These are phyloP conservation scores for Arenicola marina DNA, from an alignment of 2,888 invertebrate genomes.

Conservation along the genomic window DNA sequence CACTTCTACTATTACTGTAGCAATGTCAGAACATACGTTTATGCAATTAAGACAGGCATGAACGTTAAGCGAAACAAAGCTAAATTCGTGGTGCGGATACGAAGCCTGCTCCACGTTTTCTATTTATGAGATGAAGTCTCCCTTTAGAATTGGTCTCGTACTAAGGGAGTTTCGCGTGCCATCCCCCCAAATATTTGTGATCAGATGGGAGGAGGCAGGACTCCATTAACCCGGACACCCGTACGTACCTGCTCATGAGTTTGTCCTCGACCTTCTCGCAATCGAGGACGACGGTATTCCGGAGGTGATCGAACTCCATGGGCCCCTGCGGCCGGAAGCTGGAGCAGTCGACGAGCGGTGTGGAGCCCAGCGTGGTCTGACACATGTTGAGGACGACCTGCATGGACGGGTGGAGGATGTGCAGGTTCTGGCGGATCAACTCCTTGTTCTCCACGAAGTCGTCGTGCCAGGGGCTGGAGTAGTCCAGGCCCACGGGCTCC, in stretches of 20 bases:
- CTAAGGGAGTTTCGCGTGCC: too few species aligned
- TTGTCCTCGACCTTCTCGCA: slow-evolving; percentile 59
- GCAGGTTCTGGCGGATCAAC: slow-evolving; percentile 49
- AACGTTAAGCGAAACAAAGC: too few species aligned
- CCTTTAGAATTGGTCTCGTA: too few species aligned
- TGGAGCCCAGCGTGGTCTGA: slow-evolving; percentile 52
- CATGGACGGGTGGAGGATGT: slow-evolving; percentile 59
- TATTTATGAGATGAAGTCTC: too few species aligned
- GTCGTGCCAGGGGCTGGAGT: slow-evolving; percentile 59
- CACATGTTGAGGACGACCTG: slow-evolving; percentile 57
- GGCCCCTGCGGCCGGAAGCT: slow-evolving; percentile 56
- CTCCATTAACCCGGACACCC: neutral
- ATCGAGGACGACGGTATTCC: slow-evolving; percentile 57
- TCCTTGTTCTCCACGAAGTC: slow-evolving; percentile 44
- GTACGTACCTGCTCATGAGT: slow-evolving; percentile 50
- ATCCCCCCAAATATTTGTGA: too few species aligned
- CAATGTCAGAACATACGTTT: too few species aligned
- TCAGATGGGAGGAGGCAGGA: neutral
- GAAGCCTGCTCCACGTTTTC: too few species aligned
- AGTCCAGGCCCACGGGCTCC: slow-evolving; percentile 59
- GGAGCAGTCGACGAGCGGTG: slow-evolving; percentile 55
- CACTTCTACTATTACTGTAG: too few species aligned
- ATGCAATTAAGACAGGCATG: too few species aligned
- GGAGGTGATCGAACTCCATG: slow-evolving; percentile 59
- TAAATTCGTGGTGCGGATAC: too few species aligned